Base-by-base conservation (phyloP, 2,113 vertebrate species). In the Excalfactoria chinensis region DNA sequence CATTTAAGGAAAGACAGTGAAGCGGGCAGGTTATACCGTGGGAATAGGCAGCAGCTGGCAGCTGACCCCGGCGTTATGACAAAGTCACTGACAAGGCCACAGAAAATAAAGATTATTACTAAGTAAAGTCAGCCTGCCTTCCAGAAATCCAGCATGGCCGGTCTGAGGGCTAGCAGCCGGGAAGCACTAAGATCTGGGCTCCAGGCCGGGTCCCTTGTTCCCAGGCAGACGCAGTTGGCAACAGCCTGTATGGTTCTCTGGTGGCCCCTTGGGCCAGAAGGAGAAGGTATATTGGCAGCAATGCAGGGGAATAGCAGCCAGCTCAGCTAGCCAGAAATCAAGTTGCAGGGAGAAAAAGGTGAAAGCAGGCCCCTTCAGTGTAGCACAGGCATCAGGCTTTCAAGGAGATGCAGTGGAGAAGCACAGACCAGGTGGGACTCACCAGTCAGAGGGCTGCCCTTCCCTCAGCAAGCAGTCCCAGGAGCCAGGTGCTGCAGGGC, bases 11-110 rank as follows among this genome's bases (percentile, higher is more conserved):
- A 62, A 92, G 91, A 94, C 71, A 92, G 74, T 40, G 90, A 21
- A 86, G 69, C 0, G 34, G 85, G 80, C 90, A 95, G 95, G 94
- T 96, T 96, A 90, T 20, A 96, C 93, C 88, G 95, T 95, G 96
- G 94, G 94, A 97, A 96, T 94, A 86, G 81, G 74, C 84, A 93
- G 91, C 92, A 96, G 90, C 92, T 97, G 95, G 87, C 56, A 77
- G 58, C 84, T 90, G 86, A 76, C 77, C 83, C 81, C 25, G 22
- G 22, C 64, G 59, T 55, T 88, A 86, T 7, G 72, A 37, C 84
- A 74, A 63, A 89, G 64, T 55, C 83, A 91, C 64, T 4, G 2
- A 84, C 0, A 32, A 95, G 89, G 87, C 93, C 93, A 90, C 90
- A 77, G 77, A 79, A 87, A 85, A 49, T 86, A 44, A 75, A 53